Conservation (phyloP, 1,140 invertebrate genomes). For the Aporrectodea caliginosa region DNA sequence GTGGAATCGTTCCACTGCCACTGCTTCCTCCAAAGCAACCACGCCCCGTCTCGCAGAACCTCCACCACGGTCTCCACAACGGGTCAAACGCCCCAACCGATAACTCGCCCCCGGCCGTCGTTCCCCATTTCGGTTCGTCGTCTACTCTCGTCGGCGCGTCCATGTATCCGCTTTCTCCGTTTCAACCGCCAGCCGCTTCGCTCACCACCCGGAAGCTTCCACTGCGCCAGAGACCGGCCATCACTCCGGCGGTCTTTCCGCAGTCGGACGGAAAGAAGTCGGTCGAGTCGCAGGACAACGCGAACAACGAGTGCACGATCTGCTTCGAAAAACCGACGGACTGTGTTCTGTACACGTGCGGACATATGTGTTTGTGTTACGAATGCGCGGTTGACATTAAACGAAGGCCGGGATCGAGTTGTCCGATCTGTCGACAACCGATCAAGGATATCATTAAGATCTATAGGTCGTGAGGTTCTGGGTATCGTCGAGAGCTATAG, state of each 20-base stretch:
- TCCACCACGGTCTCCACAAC: slow-evolving; percentile 18
- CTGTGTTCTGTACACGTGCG: slow-evolving; percentile 91
- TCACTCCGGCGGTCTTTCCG: neutral
- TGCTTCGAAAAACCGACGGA: slow-evolving; percentile 90
- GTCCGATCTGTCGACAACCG: slow-evolving; percentile 87
- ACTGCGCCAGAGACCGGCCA: neutral
- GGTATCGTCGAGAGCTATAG: no score
- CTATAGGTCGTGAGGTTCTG: slow-evolving; percentile 80
- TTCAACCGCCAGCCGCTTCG: neutral
- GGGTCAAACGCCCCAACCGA: slow-evolving; percentile 25
- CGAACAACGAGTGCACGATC: slow-evolving; percentile 75
- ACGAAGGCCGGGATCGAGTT: slow-evolving; percentile 76
- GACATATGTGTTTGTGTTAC: slow-evolving; percentile 98
- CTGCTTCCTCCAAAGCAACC: slow-evolving; percentile 32
- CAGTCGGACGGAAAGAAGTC: neutral
- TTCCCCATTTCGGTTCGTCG: neutral
- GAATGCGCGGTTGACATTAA: slow-evolving; percentile 91
- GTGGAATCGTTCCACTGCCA: slow-evolving; percentile 38
- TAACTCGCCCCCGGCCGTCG: neutral
- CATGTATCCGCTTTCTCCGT: neutral
- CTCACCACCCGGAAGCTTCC: neutral
- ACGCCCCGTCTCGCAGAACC: slow-evolving; percentile 27
- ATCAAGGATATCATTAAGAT: slow-evolving; percentile 93
- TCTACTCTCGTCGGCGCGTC: neutral
- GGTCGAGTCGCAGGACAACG: slow-evolving; percentile 9